Evolutionary conservation across 2,797 vertebrate species (phyloP).

Genomic region (Phylloscopus collybita): DNA sequence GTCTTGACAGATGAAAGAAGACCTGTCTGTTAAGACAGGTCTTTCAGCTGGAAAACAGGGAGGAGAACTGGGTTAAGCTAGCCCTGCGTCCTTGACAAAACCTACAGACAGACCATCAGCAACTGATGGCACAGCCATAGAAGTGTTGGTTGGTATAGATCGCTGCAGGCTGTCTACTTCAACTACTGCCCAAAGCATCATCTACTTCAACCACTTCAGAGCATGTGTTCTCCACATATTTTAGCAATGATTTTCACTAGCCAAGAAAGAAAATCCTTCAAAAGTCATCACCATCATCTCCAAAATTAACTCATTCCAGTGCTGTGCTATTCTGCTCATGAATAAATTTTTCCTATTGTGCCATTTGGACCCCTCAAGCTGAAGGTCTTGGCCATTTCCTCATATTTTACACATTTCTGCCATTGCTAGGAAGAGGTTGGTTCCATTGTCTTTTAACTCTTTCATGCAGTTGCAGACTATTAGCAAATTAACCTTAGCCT

Average conservation of each 20-base stretch:
- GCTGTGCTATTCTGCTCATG: background rate
- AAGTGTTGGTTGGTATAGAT: background rate
- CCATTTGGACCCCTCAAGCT: background rate
- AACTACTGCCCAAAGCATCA: background rate
- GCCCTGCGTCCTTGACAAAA: background rate
- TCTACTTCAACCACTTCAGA: background rate
- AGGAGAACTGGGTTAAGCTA: background rate
- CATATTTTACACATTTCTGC: background rate
- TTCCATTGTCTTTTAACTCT: background rate
- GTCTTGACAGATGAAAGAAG: background rate
- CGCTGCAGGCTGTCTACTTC: background rate
- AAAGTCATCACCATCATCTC: fast-evolving
- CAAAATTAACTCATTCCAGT: background rate
- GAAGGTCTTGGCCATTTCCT: background rate
- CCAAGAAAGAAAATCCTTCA: background rate
- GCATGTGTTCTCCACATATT: background rate
- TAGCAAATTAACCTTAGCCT: background rate
- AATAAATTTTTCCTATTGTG: background rate
- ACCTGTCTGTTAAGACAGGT: background rate
- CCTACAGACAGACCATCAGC: background rate
- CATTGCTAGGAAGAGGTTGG: background rate
- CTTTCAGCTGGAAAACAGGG: background rate
- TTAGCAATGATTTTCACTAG: background rate
- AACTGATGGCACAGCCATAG: background rate
- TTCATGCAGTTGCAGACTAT: background rate